Base-by-base conservation (phyloP, 2,888 invertebrate genomes). In the Cataglyphis albicans region DNA sequence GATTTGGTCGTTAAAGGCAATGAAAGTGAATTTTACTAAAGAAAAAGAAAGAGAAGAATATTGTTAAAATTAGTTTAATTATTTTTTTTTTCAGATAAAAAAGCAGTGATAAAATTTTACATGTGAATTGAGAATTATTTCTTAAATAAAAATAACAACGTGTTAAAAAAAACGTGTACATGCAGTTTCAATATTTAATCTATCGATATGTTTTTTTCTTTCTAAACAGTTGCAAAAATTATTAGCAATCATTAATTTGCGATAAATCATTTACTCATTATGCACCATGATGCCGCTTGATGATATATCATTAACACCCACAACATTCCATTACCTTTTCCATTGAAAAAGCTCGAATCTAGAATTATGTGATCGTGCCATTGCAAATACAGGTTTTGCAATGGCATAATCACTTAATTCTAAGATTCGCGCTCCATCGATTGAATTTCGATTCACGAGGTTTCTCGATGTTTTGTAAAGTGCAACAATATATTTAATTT, bases 91-190 rank as follows among this genome's bases (percentile, higher is more conserved):
- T 12, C 29, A 12, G 15, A 44, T 44, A 44, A 44, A 12, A 44
- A 44, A 44, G 41, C 41, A 44, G 15, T 15, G 3, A 44, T n/a
- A 41, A 41, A 15, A 74, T 74, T 61, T 52, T 1, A 57, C 1
- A 57, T 32, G 10, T 38, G 32, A 72, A 52, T n/a, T 12, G 35
- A 15, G 2, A 25, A 32, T 52, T 52, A 21, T 12, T 18, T 35
- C 44, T 84, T 87, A 84, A 84, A 86, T 86, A 81, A 87, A 80
- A 81, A 38, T 59, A 61, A 59, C 57, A 67, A 29, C 21, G 21
- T 21, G 21, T 21, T 57, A 70, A 83, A 80, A 80, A 65, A 65
- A 15, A 15, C 1, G n/a, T 55, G 35, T 84, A 72, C 84, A 55
- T 87, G 83, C 84, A 87, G 80, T 85, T 44, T 32, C 32, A 41